A percentile compares a stretch with the other conserved stretches of the same genome.
These are phyloP conservation scores for Rhizomys pruinosus DNA, from an alignment of 2,113 vertebrate species.

Conservation along the genomic window DNA sequence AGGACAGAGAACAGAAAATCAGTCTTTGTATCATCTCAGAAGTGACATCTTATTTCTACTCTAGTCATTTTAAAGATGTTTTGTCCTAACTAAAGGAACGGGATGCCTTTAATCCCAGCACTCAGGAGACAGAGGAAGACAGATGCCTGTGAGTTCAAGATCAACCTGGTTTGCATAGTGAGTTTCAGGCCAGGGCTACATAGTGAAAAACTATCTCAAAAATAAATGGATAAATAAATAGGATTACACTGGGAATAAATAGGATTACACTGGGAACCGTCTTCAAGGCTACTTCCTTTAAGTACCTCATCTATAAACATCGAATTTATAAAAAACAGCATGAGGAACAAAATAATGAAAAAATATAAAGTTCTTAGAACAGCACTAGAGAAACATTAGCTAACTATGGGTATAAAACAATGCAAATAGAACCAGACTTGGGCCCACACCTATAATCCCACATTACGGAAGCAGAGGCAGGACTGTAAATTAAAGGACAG, in stretches of 20 bases:
- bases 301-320: background rate
- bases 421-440: background rate
- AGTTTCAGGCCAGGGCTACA: too few species aligned
- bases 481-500: background rate
- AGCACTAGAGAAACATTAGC: background rate
- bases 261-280: background rate
- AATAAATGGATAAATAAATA: too few species aligned
- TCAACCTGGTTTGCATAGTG: too few species aligned
- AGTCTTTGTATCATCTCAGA: background rate
- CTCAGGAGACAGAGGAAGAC: too few species aligned
- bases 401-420: background rate
- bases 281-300: background rate
- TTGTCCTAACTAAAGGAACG: background rate
- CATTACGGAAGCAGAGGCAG: background rate
- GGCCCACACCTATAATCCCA: background rate
- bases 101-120: too few species aligned
- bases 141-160: too few species aligned
- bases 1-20: background rate
- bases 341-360: constrained; percentile 22
- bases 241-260: background rate
- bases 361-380: background rate
- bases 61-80: background rate
- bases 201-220: too few species aligned
- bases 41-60: background rate
- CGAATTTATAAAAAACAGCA: background rate